Evolutionary conservation across 2,797 vertebrate genomes (phyloP).

Genomic region (Centropyge bicolor): DNA sequence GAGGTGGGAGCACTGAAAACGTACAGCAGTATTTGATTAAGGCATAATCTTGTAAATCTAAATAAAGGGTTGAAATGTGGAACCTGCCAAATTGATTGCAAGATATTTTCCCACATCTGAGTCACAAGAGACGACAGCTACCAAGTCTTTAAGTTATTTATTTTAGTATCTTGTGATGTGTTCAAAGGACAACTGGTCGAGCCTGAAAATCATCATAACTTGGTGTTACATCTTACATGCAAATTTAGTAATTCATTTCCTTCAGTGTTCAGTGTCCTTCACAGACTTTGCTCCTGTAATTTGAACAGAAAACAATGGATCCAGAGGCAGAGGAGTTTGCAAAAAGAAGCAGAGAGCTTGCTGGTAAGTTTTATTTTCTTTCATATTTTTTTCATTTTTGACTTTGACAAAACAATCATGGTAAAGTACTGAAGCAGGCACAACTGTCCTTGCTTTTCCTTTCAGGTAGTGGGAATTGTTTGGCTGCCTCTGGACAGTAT

Average conservation of each 20-base stretch:
- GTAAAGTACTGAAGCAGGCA: background rate
- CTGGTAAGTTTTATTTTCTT: slow-evolving; percentile 66
- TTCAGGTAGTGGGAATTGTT: slow-evolving; percentile 83
- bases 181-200: background rate
- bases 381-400: background rate
- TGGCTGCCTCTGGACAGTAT: slow-evolving; percentile 80
- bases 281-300: background rate
- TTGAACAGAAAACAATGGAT: slow-evolving; percentile 48
- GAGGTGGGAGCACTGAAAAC: slow-evolving; percentile 48
- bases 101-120: background rate
- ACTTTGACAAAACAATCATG: background rate
- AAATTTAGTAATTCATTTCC: background rate
- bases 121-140: background rate
- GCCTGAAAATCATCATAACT: background rate
- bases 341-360: slow-evolving; percentile 79
- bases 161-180: background rate
- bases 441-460: background rate
- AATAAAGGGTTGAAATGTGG: background rate
- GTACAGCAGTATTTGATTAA: too few relatives aligned
- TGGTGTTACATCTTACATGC: background rate
- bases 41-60: too few relatives aligned
- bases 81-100: background rate
- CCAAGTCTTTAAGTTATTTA: background rate
- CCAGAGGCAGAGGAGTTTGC: slow-evolving; percentile 57
- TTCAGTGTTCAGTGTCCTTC: background rate